phyloP scores from a whole-genome alignment of 2,888 invertebrate genomes.

The Athalia cordata region DNA sequence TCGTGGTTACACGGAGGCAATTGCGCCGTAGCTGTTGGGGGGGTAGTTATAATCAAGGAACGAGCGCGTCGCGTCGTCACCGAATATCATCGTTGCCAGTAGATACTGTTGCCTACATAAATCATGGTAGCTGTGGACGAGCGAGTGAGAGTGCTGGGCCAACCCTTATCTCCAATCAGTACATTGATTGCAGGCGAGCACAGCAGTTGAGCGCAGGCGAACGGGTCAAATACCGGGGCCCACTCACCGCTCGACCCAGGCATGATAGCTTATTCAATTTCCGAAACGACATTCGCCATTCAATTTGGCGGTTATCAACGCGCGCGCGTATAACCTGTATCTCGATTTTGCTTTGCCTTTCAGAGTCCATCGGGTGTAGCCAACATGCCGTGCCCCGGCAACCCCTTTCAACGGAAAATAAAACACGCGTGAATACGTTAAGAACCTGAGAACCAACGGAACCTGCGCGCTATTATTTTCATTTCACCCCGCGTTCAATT shows the following conservation, averaged over 20 bases:
- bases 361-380: slow-evolving; percentile 14
- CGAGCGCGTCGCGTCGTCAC: slow-evolving; percentile 33
- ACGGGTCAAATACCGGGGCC: slow-evolving; percentile 68
- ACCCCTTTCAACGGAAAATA: slow-evolving; percentile 1
- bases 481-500: no score
- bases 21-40: slow-evolving; percentile 28
- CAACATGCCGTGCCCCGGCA: not conserved
- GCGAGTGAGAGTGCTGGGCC: slow-evolving; percentile 58
- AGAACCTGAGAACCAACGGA: slow-evolving; percentile 31
- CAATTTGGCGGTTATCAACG: slow-evolving; percentile 69
- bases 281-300: slow-evolving; percentile 70
- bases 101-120: slow-evolving; percentile 68
- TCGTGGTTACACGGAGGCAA: no score
- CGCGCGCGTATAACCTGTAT: slow-evolving; percentile 59
- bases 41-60: slow-evolving; percentile 66
- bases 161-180: slow-evolving; percentile 70
- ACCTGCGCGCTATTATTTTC: not conserved
- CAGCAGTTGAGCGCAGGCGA: slow-evolving; percentile 56
- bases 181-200: slow-evolving; percentile 66
- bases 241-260: slow-evolving; percentile 60
- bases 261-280: slow-evolving; percentile 72
- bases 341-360: slow-evolving; percentile 57
- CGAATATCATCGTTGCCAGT: slow-evolving; percentile 39
- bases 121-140: slow-evolving; percentile 58
- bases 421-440: slow-evolving; percentile 4